Evolutionary conservation across 2,888 invertebrate genomes (phyloP).

Genomic region (Dasypogon diadema): DNA sequence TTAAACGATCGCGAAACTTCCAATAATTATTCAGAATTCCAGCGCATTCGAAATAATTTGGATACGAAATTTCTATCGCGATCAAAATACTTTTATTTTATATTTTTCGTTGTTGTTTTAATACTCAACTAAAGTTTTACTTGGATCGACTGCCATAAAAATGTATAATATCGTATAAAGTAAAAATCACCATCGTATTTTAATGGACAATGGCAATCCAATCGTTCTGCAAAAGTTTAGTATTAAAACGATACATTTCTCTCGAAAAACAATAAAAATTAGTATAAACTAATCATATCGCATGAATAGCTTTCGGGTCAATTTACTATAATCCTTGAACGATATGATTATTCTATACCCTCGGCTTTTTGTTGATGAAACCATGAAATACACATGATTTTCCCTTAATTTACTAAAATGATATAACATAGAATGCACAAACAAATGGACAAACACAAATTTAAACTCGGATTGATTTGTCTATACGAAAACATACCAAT

Average conservation of each 20-base stretch:
- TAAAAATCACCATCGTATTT: no score
- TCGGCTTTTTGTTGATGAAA: slow-evolving; percentile 54
- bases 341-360: slow-evolving; percentile 48
- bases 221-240: not conserved
- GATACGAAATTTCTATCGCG: slow-evolving; percentile 6
- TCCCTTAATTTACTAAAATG: not conserved
- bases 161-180: no score
- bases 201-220: no score
- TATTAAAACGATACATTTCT: slow-evolving; percentile 14
- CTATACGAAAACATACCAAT: slow-evolving; percentile 40
- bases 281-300: slow-evolving; percentile 30
- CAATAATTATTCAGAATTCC: slow-evolving; percentile 39
- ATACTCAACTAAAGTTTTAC: slow-evolving; percentile 6
- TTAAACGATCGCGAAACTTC: slow-evolving; percentile 30
- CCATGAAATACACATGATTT: slow-evolving; percentile 2
- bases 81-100: slow-evolving; percentile 7
- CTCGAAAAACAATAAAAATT: not conserved
- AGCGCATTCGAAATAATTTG: slow-evolving; percentile 37
- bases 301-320: not conserved
- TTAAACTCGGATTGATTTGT: slow-evolving; percentile 52
- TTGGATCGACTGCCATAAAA: no score
- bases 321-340: not conserved
- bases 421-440: slow-evolving; percentile 50
- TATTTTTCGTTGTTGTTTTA: slow-evolving; percentile 3
- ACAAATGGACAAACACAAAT: slow-evolving; percentile 51